Base-by-base conservation (phyloP, 2,113 vertebrate genomes). In the Atrichornis clamosus region DNA sequence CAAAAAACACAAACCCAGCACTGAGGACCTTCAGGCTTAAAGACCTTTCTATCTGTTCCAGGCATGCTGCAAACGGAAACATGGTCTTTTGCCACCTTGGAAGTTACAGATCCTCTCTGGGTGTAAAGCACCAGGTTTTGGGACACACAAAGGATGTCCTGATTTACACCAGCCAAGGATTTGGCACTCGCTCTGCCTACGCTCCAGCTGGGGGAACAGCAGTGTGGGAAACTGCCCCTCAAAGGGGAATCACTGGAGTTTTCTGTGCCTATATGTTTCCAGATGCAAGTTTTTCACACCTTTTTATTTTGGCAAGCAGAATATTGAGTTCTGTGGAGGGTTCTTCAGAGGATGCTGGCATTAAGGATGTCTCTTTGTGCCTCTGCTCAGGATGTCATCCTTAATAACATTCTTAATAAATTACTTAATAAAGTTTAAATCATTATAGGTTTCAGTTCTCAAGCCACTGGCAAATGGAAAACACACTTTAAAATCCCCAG, bases 1-100 rank as follows among this genome's bases (percentile, higher is more conserved):
- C 84, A 72, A 92, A 89, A 88, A 42, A 3, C 55, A 75, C 6
- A 82, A 87, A 82, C 33, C 37, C 39, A 1, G 46, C 44, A 53
- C 35, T 13, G n/a, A 83, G 53, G 64, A 95, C 82, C 64, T 84
- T 89, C 75, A 64, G 86, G 62, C 81, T 87, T 84, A 59, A 77
- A 65, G 83, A 42, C 26, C 24, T 41, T 90, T 89, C 62, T 80
- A 9, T 91, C 72, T 79, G 37, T 50, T 47, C 12, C 53, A 92
- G 63, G 68, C 22, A 88, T 0, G 0, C 47, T 77, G 82, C 47
- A 81, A 75, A 84, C 28, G 11, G 83, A 93, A 91, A 44, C 28
- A 28, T 2, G 6, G 23, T 42, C 42, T 68, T 85, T 55, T 53
- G 14, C 59, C 35, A 67, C 55, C 37, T 67, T 53, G 59, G 75